A percentile compares a stretch with the other conserved stretches of the same genome.
Conservation (phyloP, 1,140 invertebrate species). For the Lordiphosa collinella region DNA sequence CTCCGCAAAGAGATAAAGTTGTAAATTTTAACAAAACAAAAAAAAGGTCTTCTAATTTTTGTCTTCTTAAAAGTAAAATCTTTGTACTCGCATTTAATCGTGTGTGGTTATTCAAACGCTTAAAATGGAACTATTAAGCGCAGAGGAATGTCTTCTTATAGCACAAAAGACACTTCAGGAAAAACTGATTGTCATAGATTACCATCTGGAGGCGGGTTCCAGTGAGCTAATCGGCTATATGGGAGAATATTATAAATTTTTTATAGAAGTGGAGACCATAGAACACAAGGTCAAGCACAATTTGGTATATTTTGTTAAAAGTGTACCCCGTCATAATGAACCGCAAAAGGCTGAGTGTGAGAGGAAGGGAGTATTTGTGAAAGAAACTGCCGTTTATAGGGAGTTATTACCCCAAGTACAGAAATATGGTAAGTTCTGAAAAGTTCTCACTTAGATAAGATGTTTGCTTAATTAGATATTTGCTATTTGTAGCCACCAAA, state of each 20-base stretch:
- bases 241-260: constrained; percentile 71
- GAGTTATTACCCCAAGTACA: constrained; percentile 58
- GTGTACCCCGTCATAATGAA: constrained; percentile 52
- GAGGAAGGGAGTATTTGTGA: constrained; percentile 62
- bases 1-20: too few species aligned
- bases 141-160: constrained; percentile 44
- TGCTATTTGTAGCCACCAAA: constrained; percentile 18
- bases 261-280: constrained; percentile 14
- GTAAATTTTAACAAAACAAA: too few species aligned
- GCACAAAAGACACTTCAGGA: constrained; percentile 28
- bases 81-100: not conserved
- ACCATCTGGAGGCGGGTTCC: constrained; percentile 29
- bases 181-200: constrained; percentile 22
- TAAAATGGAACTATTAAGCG: constrained; percentile 40
- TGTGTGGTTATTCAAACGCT: not conserved
- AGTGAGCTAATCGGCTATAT: constrained; percentile 63
- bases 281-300: not conserved
- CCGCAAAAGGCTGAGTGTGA: constrained; percentile 56
- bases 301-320: constrained; percentile 61
- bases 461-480: not conserved
- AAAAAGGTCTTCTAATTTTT: not conserved
- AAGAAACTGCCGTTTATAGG: constrained; percentile 48
- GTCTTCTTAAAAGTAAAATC: not conserved
- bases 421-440: constrained; percentile 55
- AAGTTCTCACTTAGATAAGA: not conserved